Base-by-base conservation (phyloP, 2,888 invertebrate species). In the Hipparchia semele region DNA sequence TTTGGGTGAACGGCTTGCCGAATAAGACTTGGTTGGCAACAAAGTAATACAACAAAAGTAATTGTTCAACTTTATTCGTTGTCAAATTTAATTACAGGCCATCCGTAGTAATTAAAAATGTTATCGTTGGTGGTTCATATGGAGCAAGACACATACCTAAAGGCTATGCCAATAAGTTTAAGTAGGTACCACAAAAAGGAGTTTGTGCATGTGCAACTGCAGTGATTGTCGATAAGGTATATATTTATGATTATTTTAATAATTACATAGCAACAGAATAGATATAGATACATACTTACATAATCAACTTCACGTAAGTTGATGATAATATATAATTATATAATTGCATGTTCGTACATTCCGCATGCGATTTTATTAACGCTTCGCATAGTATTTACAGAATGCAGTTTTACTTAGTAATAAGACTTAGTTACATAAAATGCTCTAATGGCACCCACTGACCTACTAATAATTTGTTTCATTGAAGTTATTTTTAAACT, bases 401-500 rank as follows among this genome's bases (percentile, higher is more conserved):
- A 73, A 73, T 70, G 67, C 67, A 67, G 62, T 70, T 67, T 67
- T 59, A 58, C 49, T 61, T 33, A n/a, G 39, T 51, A 66, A 67
- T 58, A 69, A 67, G 45, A 39, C 49, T 53, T 13, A 61, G 65
- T 70, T 70, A 69, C 54, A 67, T 73, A 69, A 46, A 69, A 65
- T 67, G 62, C 61, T 64, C 61, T 58, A 65, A 72, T 74, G 70
- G 70, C 72, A 76, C 49, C 49, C 49, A 49, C 73, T 76, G 77
- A 76, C 77, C 76, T 74, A 77, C 74, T 74, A 61, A 45, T 51
- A 73, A 74, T 71, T 76, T 71, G 67, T 77, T 76, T 74, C 77
- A 76, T 77, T 76, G 76, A 74, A 76, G 76, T 74, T 77, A 76
- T 76, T 77, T 77, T 73, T 77, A 74, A 74, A 74, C 74, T 61